Percentiles rank a stretch among this genome's conserved stretches.
phyloP scores from a whole-genome alignment of 2,888 invertebrate genomes.

The Himalopsyche japonica region DNA sequence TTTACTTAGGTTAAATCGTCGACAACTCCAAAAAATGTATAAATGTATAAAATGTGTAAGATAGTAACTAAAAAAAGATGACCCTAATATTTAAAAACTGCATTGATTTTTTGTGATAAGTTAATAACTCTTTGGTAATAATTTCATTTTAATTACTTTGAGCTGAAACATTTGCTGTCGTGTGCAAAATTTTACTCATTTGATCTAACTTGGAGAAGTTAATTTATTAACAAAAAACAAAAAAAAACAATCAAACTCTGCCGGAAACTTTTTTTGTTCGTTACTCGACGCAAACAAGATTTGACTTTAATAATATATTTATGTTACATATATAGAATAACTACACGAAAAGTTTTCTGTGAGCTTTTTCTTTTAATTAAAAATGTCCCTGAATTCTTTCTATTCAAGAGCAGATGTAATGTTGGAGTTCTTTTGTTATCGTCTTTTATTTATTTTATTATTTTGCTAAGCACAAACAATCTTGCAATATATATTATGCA shows the following conservation, averaged over 20 bases:
- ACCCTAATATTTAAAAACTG: too few relatives aligned
- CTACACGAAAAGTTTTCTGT: background rate
- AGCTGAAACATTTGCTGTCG: too few relatives aligned
- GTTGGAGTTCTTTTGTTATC: background rate
- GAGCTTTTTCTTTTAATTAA: background rate
- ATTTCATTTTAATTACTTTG: too few relatives aligned
- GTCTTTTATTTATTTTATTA: background rate
- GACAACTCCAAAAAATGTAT: too few relatives aligned
- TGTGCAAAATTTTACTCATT: background rate
- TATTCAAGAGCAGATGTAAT: background rate
- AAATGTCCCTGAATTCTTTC: background rate
- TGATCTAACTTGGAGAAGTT: background rate
- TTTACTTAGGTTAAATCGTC: too few relatives aligned
- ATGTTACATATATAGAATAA: background rate
- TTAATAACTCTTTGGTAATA: too few relatives aligned
- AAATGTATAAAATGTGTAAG: too few relatives aligned
- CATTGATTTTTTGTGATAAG: too few relatives aligned
- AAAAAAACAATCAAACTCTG: background rate
- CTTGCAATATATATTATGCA: background rate
- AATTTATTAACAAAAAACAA: background rate
- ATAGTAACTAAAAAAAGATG: too few relatives aligned
- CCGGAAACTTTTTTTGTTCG: background rate
- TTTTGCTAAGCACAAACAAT: background rate
- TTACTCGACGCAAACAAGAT: background rate
- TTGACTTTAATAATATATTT: background rate